Percentiles rank a stretch among this genome's conserved stretches.
These are phyloP conservation scores for Zosterops lateralis DNA, from an alignment of 2,113 vertebrate genomes.

Conservation along the genomic window DNA sequence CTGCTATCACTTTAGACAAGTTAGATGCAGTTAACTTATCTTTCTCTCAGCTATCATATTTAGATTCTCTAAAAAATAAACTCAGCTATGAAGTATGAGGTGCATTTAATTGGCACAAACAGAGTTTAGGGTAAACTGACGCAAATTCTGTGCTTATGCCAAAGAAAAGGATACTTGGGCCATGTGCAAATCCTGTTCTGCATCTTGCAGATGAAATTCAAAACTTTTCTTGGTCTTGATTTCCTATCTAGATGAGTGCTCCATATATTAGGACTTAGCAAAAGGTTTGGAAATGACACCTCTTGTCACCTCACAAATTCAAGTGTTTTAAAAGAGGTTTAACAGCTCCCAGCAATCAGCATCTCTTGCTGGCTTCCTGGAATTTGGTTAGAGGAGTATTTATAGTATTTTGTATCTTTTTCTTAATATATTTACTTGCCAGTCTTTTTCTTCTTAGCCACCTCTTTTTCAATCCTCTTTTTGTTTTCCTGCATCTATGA, in stretches of 20 bases:
- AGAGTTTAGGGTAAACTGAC: background rate
- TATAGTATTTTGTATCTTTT: background rate
- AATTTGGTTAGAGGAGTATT: background rate
- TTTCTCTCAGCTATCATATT: background rate
- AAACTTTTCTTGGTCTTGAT: background rate
- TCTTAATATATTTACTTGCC: background rate
- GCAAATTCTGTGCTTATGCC: background rate
- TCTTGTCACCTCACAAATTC: background rate
- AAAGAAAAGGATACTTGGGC: background rate
- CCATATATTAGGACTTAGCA: background rate
- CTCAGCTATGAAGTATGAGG: background rate
- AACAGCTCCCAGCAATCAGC: background rate
- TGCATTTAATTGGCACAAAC: background rate
- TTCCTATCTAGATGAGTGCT: background rate
- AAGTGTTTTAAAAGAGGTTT: background rate
- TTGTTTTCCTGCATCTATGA: background rate
- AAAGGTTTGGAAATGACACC: background rate
- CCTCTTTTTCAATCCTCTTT: background rate
- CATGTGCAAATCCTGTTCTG: background rate
- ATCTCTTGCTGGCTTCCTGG: background rate
- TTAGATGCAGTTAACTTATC: background rate
- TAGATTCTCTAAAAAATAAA: background rate
- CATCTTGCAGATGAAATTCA: background rate
- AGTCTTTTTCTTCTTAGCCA: background rate
- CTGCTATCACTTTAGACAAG: background rate